Base-by-base conservation (phyloP, 2,888 invertebrate species). In the Drosophila rubida region DNA sequence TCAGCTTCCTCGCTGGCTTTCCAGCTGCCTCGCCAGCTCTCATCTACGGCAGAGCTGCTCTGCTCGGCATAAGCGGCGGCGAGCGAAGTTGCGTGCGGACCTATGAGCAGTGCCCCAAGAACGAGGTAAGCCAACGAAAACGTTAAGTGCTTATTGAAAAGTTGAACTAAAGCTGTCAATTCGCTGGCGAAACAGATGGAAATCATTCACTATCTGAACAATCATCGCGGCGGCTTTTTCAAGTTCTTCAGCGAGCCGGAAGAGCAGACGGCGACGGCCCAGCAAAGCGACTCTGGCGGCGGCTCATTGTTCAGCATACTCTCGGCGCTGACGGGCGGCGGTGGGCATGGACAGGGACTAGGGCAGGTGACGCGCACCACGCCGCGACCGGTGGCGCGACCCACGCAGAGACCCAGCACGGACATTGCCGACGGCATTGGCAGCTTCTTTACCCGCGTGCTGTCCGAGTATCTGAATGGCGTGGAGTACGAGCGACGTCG, bases 191-290 rank as follows among this genome's bases (percentile, higher is more conserved):
- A 7, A 63, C 93, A 95, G 27, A 95, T 95, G 74, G 94, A 94
- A 76, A 93, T 97, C 8, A 93, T 96, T 35, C 93, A 95, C 89
- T 97, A 97, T 90, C 92, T 97, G 51, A 97, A 97, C 92, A 97
- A 96, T 91, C 95, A 97, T 88, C 96, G 96, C 60, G 97, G 97
- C 39, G 97, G 97, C 1, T 96, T 97, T 91, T 97, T 96, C 89
- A 93, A 95, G 68, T 96, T 95, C 89, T 96, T 96, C 88, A 95
- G 93, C 69, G 93, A 93, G 32, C 85, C 93, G 41, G 93, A 93
- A 54, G 90, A 91, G 61, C 92, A 85, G 42, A 58, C 73, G 13
- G 27, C 61, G 23, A 54, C 60, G n/a, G 53, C 71, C 1, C 87
- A 77, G 37, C 72, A 70, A 49, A 69, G 69, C 32, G 68, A 70